Percentiles rank a stretch among this genome's conserved stretches.
Conservation (phyloP, 1,140 invertebrate species). For the Alviniconcha marisindica region DNA sequence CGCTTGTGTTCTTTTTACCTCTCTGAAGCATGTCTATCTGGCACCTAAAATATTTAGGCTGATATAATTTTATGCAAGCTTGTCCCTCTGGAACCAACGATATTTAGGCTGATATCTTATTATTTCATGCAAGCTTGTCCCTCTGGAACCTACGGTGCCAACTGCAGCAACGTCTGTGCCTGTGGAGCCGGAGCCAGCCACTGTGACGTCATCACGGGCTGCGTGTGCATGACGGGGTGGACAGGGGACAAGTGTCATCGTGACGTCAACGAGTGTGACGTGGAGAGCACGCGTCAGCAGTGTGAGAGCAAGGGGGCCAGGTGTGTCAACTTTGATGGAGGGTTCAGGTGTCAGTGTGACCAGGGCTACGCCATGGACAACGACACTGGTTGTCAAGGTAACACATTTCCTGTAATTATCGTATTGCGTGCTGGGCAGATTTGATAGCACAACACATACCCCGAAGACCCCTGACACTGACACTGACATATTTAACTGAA, state of each 20-base stretch:
- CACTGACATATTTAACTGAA: too few relatives aligned
- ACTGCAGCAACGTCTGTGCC: constrained; percentile 35
- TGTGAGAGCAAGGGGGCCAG: background rate
- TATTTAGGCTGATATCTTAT: too few relatives aligned
- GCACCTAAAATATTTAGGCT: too few relatives aligned
- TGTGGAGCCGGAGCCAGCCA: constrained; percentile 21
- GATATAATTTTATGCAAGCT: too few relatives aligned
- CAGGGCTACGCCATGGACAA: background rate
- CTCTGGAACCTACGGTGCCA: constrained; percentile 26
- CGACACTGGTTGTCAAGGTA: constrained; percentile 24
- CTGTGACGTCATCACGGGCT: constrained; percentile 39
- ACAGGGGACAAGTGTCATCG: constrained; percentile 44
- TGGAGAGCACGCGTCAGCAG: background rate
- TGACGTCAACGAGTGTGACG: constrained; percentile 51
- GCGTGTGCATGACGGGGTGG: constrained; percentile 49
- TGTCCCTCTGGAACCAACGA: too few relatives aligned
- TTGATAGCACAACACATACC: too few relatives aligned
- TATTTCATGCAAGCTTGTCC: too few relatives aligned
- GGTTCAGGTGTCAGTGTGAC: constrained; percentile 37
- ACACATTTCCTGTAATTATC: too few relatives aligned
- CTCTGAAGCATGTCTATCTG: too few relatives aligned
- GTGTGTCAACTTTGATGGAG: background rate
- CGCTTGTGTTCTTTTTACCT: too few relatives aligned
- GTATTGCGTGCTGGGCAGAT: too few relatives aligned
- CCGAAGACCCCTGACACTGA: too few relatives aligned